Base-by-base conservation (phyloP, 2,888 invertebrate genomes). In the Tachystola acroxantha region DNA sequence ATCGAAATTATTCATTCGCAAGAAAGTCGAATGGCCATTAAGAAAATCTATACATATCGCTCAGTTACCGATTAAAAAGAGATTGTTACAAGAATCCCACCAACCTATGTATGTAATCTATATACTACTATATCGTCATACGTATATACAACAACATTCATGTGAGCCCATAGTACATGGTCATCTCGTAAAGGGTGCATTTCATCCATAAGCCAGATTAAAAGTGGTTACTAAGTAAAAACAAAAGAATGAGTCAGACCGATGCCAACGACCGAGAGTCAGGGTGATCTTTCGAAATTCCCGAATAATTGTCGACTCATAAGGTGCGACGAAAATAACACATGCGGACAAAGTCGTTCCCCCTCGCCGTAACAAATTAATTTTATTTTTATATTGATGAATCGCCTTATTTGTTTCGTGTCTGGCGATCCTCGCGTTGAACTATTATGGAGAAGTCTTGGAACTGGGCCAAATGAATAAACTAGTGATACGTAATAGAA, bases 281-380 rank as follows among this genome's bases (percentile, higher is more conserved):
- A 67, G 81, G 84, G 84, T 84, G 84, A 84, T 85, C 82, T 82
- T 78, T 76, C 69, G 73, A 82, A 78, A 84, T 82, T 82, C 81
- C 82, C 81, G 69, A 82, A 82, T 82, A 81, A 84, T 84, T 82
- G 81, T 79, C 32, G 31, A 34, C 22, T 9, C 64, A 71, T 73
- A 80, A 77, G 77, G 73, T 78, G 73, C 64, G 77, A 81, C 82
- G 63, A 75, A 82, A 84, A 85, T 84, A 84, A 76, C 75, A 57
- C 56, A 49, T 64, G 67, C 68, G 65, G 58, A 45, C 57, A 48
- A 60, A 68, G 70, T 72, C 76, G 73, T 68, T 76, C 72, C 70
- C 78, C 81, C 67, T 52, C 52, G 48, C 51, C 48, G 66, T 60
- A 67, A 75, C 69, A 75, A 75, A 80, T 80, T 73, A 72, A 77